Evolutionary conservation across 1,140 invertebrate genomes (phyloP).

Genomic region (Sarcophaga peregrina): DNA sequence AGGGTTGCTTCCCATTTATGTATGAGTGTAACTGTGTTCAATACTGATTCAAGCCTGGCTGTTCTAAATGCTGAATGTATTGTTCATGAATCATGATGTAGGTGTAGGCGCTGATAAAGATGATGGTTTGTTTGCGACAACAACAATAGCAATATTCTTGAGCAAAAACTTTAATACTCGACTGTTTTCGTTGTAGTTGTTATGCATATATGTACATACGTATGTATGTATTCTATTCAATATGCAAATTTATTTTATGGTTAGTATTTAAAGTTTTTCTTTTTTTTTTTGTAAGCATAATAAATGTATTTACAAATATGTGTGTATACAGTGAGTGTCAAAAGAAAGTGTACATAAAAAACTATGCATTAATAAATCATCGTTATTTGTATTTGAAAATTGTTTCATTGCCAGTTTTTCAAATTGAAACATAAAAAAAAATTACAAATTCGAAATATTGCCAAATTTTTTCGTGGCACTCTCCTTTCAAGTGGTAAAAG

Average conservation of each 20-base stretch:
- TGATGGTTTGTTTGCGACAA: not conserved
- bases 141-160: not conserved
- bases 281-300: not conserved
- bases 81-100: too few species aligned
- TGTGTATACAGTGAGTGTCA: not conserved
- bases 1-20: not conserved
- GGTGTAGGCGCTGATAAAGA: not conserved
- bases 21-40: not conserved
- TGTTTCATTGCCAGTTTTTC: too few species aligned
- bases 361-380: too few species aligned
- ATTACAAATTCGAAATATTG: too few species aligned
- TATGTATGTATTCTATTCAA: not conserved
- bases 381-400: too few species aligned
- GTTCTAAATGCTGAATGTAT: not conserved
- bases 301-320: not conserved
- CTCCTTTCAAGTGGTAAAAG: too few species aligned
- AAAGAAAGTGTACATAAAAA: too few species aligned
- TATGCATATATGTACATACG: too few species aligned
- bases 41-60: not conserved
- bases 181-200: not conserved
- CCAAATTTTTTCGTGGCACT: too few species aligned
- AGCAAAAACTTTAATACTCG: not conserved
- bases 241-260: constrained; percentile 41
- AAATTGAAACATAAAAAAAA: too few species aligned
- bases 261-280: constrained; percentile 23